Percentiles rank a stretch among this genome's conserved stretches.
Conservation (phyloP, 2,888 invertebrate species). For the Pardosa pseudoannulata region DNA sequence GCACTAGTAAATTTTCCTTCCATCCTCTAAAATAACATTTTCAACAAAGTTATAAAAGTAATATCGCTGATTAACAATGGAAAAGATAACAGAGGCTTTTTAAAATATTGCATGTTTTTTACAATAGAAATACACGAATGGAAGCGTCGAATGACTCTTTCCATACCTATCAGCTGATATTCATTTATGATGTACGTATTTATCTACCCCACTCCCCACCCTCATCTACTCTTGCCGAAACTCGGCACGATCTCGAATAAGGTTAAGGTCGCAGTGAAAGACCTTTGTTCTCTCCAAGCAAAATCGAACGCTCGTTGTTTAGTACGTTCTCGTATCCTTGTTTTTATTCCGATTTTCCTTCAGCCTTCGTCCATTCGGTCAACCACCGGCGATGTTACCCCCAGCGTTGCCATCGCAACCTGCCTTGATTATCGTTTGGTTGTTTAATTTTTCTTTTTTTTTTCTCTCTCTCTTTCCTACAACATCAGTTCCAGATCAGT, state of each 20-base stretch:
- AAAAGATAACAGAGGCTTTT: too few species aligned
- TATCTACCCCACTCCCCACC: too few species aligned
- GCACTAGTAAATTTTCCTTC: too few species aligned
- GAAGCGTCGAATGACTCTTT: too few species aligned
- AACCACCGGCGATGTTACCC: conserved; percentile 55
- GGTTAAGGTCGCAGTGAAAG: conserved; percentile 33
- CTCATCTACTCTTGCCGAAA: background rate
- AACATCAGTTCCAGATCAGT: conserved; percentile 51
- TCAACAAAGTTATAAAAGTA: too few species aligned
- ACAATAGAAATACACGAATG: too few species aligned
- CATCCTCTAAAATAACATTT: too few species aligned
- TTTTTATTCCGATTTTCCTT: conserved; percentile 13
- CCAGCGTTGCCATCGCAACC: conserved; percentile 34
- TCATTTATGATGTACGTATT: too few species aligned
- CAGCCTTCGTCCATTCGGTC: conserved; percentile 41
- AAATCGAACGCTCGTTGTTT: conserved; percentile 37
- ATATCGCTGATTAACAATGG: too few species aligned
- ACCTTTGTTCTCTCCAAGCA: conserved; percentile 3
- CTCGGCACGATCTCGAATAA: background rate
- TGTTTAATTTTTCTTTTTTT: background rate
- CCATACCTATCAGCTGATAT: too few species aligned
- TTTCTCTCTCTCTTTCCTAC: background rate
- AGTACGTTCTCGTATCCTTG: conserved; percentile 26
- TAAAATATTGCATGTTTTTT: too few species aligned
- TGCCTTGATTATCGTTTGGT: background rate